Base-by-base conservation (phyloP, 2,888 invertebrate genomes). In the Dione vanillae region DNA sequence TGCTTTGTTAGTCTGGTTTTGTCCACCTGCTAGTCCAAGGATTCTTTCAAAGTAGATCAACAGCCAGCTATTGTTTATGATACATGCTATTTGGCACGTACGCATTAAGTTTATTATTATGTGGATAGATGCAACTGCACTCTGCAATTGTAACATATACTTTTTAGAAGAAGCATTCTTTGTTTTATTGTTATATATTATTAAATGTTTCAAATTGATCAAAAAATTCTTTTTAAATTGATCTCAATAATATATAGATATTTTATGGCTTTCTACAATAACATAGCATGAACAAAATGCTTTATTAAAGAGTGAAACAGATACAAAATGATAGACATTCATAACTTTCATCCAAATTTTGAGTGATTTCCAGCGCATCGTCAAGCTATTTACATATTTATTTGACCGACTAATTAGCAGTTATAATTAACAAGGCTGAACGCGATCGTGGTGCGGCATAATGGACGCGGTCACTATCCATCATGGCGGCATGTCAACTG, bases 391-490 rank as follows among this genome's bases (percentile, higher is more conserved):
- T 77, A 74, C 80, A 80, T 80, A 80, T 79, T 78, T 80, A 79
- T 77, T 78, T 81, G 71, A 69, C 65, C 70, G 83, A 86, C 84
- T 86, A 90, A 90, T 91, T 90, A 89, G 82, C 79, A 70, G 80
- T 81, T 75, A 84, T 86, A 90, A 90, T 91, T 89, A 88, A 87
- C 86, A 78, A 79, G 80, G 80, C 82, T 76, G 82, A 76, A 82
- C 80, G 82, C 77, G 81, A 74, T 82, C 91, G 91, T 91, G 91
- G 76, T 81, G 78, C 80, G 84, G 91, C 91, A 91, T 91, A 91
- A 91, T 90, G 84, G 82, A 75, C 79, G 76, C 80, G 74, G 74
- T 76, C 78, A 79, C 80, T 79, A 86, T 85, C 79, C 85, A 86
- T 86, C 85, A 90, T 86, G 87, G 85, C 86, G 77, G 81, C 80